These are phyloP conservation scores for Gymnoscopelus braueri DNA, from an alignment of 2,797 vertebrate species.

Conservation along the genomic window DNA sequence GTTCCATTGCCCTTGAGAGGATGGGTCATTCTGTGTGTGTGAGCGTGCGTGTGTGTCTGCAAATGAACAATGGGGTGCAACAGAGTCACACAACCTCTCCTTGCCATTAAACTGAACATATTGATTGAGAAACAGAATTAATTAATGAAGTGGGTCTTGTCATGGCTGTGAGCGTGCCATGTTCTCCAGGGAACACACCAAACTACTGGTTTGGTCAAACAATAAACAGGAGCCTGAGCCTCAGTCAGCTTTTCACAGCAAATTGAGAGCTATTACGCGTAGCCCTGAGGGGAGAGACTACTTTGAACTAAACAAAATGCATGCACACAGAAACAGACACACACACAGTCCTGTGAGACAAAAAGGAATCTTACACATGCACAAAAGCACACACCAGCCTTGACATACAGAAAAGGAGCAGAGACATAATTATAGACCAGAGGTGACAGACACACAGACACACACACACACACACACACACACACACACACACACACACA, in stretches of 20 bases:
- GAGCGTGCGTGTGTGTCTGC: background rate
- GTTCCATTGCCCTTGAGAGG: constrained; percentile 33
- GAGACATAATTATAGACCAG: background rate
- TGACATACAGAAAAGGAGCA: background rate
- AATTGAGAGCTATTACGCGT: background rate
- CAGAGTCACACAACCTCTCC: background rate
- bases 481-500: constrained; percentile 4
- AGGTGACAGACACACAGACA: background rate
- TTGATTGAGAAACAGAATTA: constrained; percentile 36
- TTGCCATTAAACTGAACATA: background rate
- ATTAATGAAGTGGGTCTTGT: constrained; percentile 15
- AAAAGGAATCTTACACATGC: no score
- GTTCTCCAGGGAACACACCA: background rate
- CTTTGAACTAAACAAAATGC: background rate
- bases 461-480: constrained; percentile 1
- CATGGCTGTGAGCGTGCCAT: constrained; percentile 9
- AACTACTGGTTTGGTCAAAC: constrained; percentile 12
- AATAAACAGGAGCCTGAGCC: constrained; percentile 2
- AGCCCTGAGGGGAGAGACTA: background rate
- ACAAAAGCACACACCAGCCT: no score
- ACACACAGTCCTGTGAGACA: background rate
- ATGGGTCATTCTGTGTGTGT: background rate
- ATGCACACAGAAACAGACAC: background rate
- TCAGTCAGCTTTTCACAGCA: background rate
- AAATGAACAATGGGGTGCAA: no score